Base-by-base conservation (phyloP, 2,113 vertebrate species). In the Etheostoma spectabile region DNA sequence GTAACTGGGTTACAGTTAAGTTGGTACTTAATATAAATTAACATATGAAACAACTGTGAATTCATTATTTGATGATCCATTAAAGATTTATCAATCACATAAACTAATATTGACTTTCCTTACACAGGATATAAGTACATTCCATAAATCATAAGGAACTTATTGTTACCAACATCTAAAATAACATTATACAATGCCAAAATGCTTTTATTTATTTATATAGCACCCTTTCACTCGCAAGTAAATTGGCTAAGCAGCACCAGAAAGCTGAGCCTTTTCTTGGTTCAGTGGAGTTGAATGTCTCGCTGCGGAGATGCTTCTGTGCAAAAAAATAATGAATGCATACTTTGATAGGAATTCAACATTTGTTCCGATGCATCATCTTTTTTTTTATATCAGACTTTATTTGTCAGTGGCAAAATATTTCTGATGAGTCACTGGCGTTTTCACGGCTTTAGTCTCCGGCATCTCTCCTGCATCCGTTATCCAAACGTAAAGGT, bases 171-270 rank as follows among this genome's bases (percentile, higher is more conserved):
- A 38, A 61, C 10, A 42, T 42, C 38, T 42, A 11, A 42, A 2
- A 30, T 27, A 74, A 59, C 42, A 42, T 74, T 48, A 75, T 19
- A 38, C 10, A 6, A 21, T 49, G 51, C 30, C 57, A 79, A 62
- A 78, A 68, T 33, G 16, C 45, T 66, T 56, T 33, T 13, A 73
- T 38, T 38, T 48, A 46, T 46, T 71, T 24, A n/a, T 46, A 42
- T 59, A 79, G 46, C 10, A 53, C 57, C 24, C 35, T 69, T 79
- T 75, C 52, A 33, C 51, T 64, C 42, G 3, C 21, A 57, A 45
- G 71, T 78, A 80, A 82, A 66, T 48, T 70, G 49, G 57, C 64
- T 72, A 74, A 83, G 76, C 57, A 27, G 72, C 22, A 52, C 2
- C 10, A 13, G 52, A 69, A 11, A 65, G 63, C 42, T 66, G 38